Conservation (phyloP, 2,888 invertebrate species). For the Yponomeuta plumbellus region DNA sequence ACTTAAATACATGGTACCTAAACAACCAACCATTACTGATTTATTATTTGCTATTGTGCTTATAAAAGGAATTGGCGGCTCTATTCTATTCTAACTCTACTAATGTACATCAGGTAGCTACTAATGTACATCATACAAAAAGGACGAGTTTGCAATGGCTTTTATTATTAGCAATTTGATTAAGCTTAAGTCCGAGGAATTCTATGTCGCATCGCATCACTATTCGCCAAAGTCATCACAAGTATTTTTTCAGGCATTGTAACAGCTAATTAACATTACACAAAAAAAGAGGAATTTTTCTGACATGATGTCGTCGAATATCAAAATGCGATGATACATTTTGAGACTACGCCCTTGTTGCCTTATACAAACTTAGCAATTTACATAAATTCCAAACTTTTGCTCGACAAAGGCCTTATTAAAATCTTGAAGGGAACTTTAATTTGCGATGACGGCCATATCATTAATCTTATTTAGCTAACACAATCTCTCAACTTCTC, state of each 20-base stretch:
- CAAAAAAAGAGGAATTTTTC: not conserved
- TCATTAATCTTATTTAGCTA: slow-evolving; percentile 60
- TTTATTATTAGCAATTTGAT: too few relatives aligned
- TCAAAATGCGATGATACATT: not conserved
- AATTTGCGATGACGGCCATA: slow-evolving; percentile 60
- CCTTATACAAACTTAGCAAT: slow-evolving; percentile 46
- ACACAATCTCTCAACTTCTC: slow-evolving; percentile 37
- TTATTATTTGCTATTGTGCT: too few relatives aligned
- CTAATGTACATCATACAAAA: too few relatives aligned
- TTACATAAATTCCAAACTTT: slow-evolving; percentile 55
- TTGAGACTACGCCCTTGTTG: slow-evolving; percentile 8
- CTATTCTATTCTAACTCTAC: too few relatives aligned
- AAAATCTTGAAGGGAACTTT: slow-evolving; percentile 62
- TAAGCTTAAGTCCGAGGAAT: too few relatives aligned
- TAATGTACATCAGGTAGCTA: too few relatives aligned
- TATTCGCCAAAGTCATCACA: too few relatives aligned
- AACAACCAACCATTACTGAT: too few relatives aligned
- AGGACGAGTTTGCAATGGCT: too few relatives aligned
- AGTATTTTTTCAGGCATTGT: not conserved
- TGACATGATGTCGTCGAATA: not conserved
- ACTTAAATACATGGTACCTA: too few relatives aligned
- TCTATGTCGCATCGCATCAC: too few relatives aligned
- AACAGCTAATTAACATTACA: not conserved
- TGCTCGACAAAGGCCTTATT: slow-evolving; percentile 56
- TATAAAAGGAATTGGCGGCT: too few relatives aligned